Conservation (phyloP, 1,140 invertebrate genomes). For the Vollenhovia emeryi region DNA sequence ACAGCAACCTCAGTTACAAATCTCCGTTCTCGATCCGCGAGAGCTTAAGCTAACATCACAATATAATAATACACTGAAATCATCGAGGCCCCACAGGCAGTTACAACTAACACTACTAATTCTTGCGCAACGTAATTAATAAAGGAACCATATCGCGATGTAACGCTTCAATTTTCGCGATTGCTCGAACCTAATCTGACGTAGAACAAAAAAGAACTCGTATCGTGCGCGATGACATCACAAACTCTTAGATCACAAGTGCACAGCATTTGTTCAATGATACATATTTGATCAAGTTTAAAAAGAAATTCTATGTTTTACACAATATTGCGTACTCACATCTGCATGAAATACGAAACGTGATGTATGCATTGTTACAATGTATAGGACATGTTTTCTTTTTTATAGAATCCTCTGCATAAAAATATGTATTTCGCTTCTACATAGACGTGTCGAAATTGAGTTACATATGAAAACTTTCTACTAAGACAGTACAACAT, state of each 20-base stretch:
- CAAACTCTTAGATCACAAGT: constrained; percentile 66
- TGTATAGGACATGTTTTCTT: constrained; percentile 8
- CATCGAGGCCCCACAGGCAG: constrained; percentile 76
- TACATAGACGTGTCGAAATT: constrained; percentile 2
- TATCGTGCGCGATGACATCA: constrained; percentile 41
- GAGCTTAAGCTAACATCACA: constrained; percentile 84
- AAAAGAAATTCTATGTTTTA: constrained; percentile 9
- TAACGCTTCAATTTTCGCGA: constrained; percentile 49
- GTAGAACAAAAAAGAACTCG: constrained; percentile 26
- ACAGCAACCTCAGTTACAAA: constrained; percentile 83
- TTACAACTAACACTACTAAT: constrained; percentile 76
- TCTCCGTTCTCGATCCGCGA: constrained; percentile 80
- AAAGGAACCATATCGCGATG: constrained; percentile 68
- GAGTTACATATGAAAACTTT: constrained; percentile 16
- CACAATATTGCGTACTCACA: not conserved
- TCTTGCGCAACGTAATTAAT: constrained; percentile 70
- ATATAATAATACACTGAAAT: constrained; percentile 83
- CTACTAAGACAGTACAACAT: constrained; percentile 26
- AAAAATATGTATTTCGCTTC: constrained; percentile 8
- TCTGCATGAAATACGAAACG: constrained; percentile 12
- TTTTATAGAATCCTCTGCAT: not conserved
- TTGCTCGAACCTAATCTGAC: constrained; percentile 28
- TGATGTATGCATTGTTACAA: not conserved
- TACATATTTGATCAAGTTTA: constrained; percentile 24
- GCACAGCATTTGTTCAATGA: constrained; percentile 64